phyloP scores from a whole-genome alignment of 2,888 invertebrate species.

The Ditylenchus weischeri region DNA sequence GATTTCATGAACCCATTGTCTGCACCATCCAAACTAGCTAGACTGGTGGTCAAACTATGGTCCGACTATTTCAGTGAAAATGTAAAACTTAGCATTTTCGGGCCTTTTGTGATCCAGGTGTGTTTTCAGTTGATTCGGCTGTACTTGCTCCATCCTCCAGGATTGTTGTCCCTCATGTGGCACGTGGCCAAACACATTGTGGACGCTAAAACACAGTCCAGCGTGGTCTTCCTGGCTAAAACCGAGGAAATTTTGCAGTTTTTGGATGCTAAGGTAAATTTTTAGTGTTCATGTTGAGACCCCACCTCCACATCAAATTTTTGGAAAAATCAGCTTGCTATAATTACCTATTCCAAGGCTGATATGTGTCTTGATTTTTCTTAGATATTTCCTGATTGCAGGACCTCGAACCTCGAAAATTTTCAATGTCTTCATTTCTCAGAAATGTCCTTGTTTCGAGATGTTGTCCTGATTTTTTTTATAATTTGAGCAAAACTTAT shows the following conservation, averaged over 20 bases:
- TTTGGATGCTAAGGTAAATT: slow-evolving; percentile 35
- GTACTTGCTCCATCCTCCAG: slow-evolving; percentile 51
- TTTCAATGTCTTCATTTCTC: too few relatives aligned
- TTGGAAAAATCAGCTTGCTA: too few relatives aligned
- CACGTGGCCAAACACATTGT: slow-evolving; percentile 43
- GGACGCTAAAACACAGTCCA: slow-evolving; percentile 45
- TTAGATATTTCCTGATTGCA: too few relatives aligned
- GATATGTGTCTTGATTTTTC: too few relatives aligned
- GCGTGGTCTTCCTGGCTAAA: slow-evolving; percentile 43
- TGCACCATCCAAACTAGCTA: slow-evolving; percentile 46
- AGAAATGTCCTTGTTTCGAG: too few relatives aligned
- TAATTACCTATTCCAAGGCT: too few relatives aligned
- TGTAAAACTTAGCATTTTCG: slow-evolving; percentile 25
- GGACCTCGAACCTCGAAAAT: too few relatives aligned
- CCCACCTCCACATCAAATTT: too few relatives aligned
- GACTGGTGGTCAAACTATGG: slow-evolving; percentile 53
- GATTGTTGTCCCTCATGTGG: slow-evolving; percentile 52
- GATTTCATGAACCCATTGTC: slow-evolving; percentile 54
- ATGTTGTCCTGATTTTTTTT: too few relatives aligned
- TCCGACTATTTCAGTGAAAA: slow-evolving; percentile 53
- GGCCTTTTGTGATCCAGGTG: not conserved
- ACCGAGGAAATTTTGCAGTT: slow-evolving; percentile 44
- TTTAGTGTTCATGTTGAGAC: too few relatives aligned
- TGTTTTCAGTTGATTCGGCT: slow-evolving; percentile 46
- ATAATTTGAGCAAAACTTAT: too few relatives aligned